A percentile compares a stretch with the other conserved stretches of the same genome.
Evolutionary conservation across 2,113 vertebrate species (phyloP).

Genomic region (Chaetops frenatus): DNA sequence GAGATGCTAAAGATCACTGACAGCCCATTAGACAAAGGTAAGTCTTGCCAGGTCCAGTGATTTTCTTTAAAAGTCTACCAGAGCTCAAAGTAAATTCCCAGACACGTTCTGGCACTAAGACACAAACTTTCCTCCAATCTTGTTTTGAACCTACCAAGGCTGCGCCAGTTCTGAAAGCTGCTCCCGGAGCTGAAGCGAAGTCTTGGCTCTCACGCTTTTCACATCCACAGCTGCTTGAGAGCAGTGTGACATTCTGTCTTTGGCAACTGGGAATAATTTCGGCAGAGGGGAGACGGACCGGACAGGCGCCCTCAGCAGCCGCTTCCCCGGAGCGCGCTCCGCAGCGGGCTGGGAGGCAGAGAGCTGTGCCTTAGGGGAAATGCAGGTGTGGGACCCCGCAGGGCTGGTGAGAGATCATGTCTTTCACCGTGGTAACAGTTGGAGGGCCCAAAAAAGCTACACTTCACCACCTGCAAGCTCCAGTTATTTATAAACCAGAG

Average conservation of each 20-base stretch:
- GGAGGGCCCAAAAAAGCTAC: neutral
- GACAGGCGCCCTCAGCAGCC: rapidly evolving
- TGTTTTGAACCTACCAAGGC: neutral
- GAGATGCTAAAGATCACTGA: neutral
- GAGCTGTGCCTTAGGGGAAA: neutral
- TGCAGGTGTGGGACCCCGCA: neutral
- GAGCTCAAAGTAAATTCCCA: conserved; percentile 28
- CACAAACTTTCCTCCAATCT: neutral
- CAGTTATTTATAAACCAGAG: neutral
- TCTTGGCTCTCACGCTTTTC: conserved; percentile 3
- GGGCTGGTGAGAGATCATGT: neutral
- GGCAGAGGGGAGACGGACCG: neutral
- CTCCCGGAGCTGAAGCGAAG: neutral
- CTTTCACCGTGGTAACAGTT: neutral
- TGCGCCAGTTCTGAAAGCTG: neutral
- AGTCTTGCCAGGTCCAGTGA: neutral
- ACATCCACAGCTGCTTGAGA: neutral
- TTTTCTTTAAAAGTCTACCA: neutral
- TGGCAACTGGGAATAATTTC: neutral
- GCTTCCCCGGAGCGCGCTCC: neutral
- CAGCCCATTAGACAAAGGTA: conserved; percentile 16
- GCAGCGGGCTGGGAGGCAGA: neutral
- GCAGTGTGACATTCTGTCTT: conserved; percentile 4
- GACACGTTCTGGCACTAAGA: conserved; percentile 2
- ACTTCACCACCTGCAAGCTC: neutral